Base-by-base conservation (phyloP, 2,113 vertebrate species). In the Nannospalax galili region DNA sequence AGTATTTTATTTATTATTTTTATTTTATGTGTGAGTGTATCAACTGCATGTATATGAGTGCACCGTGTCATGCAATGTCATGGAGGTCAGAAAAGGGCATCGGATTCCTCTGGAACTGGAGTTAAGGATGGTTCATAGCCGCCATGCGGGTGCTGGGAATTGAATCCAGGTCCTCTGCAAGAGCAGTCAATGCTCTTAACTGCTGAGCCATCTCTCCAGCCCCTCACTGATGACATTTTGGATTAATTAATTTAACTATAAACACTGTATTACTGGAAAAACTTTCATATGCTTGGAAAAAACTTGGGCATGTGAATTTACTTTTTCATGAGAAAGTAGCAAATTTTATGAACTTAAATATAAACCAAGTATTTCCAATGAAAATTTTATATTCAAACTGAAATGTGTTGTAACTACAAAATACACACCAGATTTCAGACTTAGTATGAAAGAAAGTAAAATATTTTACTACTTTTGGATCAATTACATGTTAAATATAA, bases 291-390 rank as follows among this genome's bases (percentile, higher is more conserved):
- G 28, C 78, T 24, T 95, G 52, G 60, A 58, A 52, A 94, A 94
- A 85, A 67, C 17, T 26, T 84, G 79, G 40, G 20, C 56, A 85
- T 67, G 35, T 82, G 32, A 88, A 35, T 78, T 26, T 60, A 84
- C 56, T 91, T 84, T 90, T 91, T 88, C 40, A 92, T 74, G 42
- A 80, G 78, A 93, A 67, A 74, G 45, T 40, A 85, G 73, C 85
- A 84, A 89, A 45, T 90, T 95, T 93, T 93, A 95, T 37, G 20
- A 96, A 87, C 84, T 52, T 94, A 72, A 96, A 92, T 90, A 92
- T 11, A 93, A 37, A 85, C 20, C 35, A 77, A 86, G 16, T 70
- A 96, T 84, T 95, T 95, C 69, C 64, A 84, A 90, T 70, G 40
- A 94, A 96, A 92, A 96, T 79, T 92, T 90, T 84, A 82, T 19